Percentiles rank a stretch among this genome's conserved stretches.
phyloP scores from a whole-genome alignment of 2,113 vertebrate genomes.

The Ciconia stormi region DNA sequence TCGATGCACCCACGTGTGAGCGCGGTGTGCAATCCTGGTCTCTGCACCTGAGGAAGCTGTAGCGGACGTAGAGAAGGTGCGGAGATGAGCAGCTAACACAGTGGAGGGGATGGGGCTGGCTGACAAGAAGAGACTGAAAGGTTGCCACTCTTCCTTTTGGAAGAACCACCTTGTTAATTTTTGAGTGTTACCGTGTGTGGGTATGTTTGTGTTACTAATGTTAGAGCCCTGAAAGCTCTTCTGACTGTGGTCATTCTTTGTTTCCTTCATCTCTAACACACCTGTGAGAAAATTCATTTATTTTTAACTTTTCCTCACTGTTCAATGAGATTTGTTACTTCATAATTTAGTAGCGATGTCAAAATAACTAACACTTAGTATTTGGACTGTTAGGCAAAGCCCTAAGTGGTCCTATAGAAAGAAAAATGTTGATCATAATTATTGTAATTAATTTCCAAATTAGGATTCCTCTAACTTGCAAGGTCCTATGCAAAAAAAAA shows the following conservation, averaged over 20 bases:
- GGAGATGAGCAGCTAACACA: accelerated
- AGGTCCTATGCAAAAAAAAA: not conserved
- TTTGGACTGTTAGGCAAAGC: not conserved
- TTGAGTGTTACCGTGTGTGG: not conserved
- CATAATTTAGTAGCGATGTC: not conserved
- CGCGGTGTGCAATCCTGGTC: too few relatives aligned
- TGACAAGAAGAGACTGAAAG: not conserved
- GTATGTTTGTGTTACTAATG: not conserved
- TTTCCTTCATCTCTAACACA: not conserved
- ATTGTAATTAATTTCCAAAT: not conserved
- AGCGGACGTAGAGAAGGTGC: accelerated
- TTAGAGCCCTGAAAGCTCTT: not conserved
- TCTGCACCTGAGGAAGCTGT: not conserved
- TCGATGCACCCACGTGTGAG: accelerated
- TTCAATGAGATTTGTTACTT: not conserved
- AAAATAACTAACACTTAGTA: not conserved
- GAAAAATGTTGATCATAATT: not conserved
- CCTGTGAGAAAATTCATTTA: not conserved
- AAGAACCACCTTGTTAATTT: not conserved
- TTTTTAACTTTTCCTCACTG: not conserved
- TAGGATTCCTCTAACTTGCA: not conserved
- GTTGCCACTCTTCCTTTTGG: not conserved
- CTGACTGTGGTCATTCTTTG: not conserved
- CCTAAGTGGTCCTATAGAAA: not conserved
- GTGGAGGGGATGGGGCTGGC: not conserved